phyloP scores from a whole-genome alignment of 2,797 vertebrate genomes.

The Acrocephalus scirpaceus region DNA sequence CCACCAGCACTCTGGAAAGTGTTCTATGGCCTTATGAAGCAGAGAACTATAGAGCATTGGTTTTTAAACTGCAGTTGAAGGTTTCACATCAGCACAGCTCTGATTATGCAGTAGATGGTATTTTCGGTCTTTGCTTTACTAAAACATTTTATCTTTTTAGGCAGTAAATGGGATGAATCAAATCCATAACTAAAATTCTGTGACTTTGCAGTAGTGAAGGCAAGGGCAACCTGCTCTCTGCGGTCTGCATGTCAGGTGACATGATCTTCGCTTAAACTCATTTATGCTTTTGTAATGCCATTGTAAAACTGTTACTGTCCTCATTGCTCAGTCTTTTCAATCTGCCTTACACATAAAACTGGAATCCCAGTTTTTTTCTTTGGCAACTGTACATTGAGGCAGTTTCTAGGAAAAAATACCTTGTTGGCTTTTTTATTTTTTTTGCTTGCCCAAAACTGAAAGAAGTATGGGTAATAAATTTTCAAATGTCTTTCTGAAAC shows the following conservation, averaged over 20 bases:
- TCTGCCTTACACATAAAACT: not conserved
- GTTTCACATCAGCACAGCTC: not conserved
- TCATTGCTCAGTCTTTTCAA: not conserved
- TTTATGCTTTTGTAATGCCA: not conserved
- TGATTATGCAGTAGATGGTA: not conserved
- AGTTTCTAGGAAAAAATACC: not conserved
- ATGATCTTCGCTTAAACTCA: not conserved
- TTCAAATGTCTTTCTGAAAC: not conserved
- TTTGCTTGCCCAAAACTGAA: not conserved
- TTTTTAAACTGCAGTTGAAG: not conserved
- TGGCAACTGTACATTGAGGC: not conserved
- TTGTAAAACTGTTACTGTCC: not conserved
- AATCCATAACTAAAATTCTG: not conserved
- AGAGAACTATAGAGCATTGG: not conserved
- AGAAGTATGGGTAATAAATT: not conserved
- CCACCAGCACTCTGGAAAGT: not conserved
- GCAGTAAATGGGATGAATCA: slow-evolving; percentile 1
- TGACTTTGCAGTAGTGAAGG: slow-evolving; percentile 20
- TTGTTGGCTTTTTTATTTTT: not conserved
- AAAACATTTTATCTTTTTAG: not conserved
- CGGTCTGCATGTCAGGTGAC: fast-evolving
- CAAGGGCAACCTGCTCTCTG: not conserved
- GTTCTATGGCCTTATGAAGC: not conserved
- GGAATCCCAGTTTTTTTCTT: not conserved
- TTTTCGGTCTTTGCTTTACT: slow-evolving; percentile 17